Conservation (phyloP, 2,888 invertebrate species). For the Sinelater perroti region DNA sequence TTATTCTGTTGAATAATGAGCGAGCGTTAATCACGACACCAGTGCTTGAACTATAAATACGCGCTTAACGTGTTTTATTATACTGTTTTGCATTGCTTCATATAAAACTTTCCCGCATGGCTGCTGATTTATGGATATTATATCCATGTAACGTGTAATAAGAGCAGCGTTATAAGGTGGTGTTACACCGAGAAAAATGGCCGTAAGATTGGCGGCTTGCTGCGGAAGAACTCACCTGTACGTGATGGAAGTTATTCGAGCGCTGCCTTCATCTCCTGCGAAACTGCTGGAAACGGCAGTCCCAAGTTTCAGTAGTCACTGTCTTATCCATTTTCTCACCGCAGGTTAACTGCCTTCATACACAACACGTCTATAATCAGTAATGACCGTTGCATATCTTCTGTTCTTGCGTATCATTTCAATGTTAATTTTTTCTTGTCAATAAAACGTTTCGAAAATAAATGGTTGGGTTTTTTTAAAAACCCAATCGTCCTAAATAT, state of each 20-base stretch:
- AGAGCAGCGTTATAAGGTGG: slow-evolving; percentile 55
- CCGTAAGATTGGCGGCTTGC: slow-evolving; percentile 49
- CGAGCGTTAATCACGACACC: slow-evolving; percentile 58
- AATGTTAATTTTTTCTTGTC: no score
- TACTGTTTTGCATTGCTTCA: slow-evolving; percentile 58
- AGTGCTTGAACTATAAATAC: slow-evolving; percentile 58
- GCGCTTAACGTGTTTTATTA: slow-evolving; percentile 59
- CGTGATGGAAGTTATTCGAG: slow-evolving; percentile 51
- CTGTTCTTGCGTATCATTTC: no score
- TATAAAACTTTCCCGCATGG: slow-evolving; percentile 59
- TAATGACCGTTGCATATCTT: no score
- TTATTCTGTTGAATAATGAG: slow-evolving; percentile 58
- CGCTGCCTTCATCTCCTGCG: no score
- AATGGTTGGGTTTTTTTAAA: no score
- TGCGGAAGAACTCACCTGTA: slow-evolving; percentile 37
- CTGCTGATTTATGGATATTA: slow-evolving; percentile 57
- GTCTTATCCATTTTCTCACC: no score
- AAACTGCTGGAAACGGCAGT: no score
- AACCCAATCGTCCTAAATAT: no score
- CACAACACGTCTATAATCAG: no score
- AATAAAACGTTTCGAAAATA: no score
- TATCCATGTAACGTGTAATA: slow-evolving; percentile 58
- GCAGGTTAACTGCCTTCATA: no score
- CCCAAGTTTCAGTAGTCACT: no score
- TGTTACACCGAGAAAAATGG: slow-evolving; percentile 53